Conservation (phyloP, 2,888 invertebrate species). For the Synergus laeviventris region DNA sequence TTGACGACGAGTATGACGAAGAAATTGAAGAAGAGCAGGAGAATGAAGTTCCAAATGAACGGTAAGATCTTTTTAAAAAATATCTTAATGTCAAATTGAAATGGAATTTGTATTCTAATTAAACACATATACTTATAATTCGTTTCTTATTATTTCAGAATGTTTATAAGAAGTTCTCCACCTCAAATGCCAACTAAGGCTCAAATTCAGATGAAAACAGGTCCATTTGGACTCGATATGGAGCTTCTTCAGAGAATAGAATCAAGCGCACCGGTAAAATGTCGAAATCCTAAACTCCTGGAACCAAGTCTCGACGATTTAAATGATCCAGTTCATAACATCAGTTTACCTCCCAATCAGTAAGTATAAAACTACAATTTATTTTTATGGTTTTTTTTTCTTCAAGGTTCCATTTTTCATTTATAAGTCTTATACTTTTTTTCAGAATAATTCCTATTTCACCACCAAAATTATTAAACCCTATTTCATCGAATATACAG, state of each 20-base stretch:
- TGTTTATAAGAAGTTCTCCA: constrained; percentile 60
- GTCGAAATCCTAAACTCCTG: constrained; percentile 73
- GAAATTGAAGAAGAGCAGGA: constrained; percentile 58
- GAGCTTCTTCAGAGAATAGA: constrained; percentile 85
- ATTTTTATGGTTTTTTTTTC: constrained; percentile 40
- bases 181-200: constrained; percentile 45
- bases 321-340: constrained; percentile 60
- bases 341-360: constrained; percentile 61
- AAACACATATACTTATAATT: not conserved
- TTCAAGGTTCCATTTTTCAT: constrained; percentile 23
- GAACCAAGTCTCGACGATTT: constrained; percentile 69
- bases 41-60: constrained; percentile 53
- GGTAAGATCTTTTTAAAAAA: constrained; percentile 51
- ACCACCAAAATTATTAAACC: constrained; percentile 77
- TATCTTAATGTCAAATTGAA: not conserved
- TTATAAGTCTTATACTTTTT: constrained; percentile 20
- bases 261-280: constrained; percentile 70
- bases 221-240: constrained; percentile 88
- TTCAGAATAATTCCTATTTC: constrained; percentile 77
- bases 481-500: constrained; percentile 72
- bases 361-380: constrained; percentile 55
- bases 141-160: not conserved
- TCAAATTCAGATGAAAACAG: constrained; percentile 73
- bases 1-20: constrained; percentile 72
- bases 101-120: not conserved